Percentiles rank a stretch among this genome's conserved stretches.
Conservation (phyloP, 2,797 vertebrate genomes). For the Tadarida brasiliensis region DNA sequence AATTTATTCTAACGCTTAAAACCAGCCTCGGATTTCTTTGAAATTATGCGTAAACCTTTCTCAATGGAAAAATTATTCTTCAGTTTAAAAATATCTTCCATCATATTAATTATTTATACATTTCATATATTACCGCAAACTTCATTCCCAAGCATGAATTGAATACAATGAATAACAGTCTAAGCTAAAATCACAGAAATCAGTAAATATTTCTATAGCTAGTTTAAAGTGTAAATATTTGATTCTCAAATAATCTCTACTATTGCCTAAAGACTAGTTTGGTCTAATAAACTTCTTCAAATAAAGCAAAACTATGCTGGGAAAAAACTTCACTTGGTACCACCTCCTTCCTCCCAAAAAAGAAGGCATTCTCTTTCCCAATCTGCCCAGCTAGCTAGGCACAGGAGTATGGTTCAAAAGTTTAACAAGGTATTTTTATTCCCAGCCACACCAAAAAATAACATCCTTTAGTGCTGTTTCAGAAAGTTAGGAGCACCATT, state of each 20-base stretch:
- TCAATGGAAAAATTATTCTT: constrained; percentile 78
- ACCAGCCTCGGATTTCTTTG: constrained; percentile 79
- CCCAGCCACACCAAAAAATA: constrained; percentile 82
- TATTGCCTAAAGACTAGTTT: constrained; percentile 70
- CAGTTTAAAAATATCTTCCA: constrained; percentile 80
- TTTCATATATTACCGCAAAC: constrained; percentile 79
- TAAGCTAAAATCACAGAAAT: constrained; percentile 79
- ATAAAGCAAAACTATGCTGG: constrained; percentile 58
- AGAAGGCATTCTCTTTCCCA: background rate
- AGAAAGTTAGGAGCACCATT: constrained; percentile 82
- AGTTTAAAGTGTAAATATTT: constrained; percentile 84
- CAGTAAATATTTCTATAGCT: constrained; percentile 85
- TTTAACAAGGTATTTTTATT: constrained; percentile 85
- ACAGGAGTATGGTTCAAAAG: constrained; percentile 78
- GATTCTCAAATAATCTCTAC: constrained; percentile 81
- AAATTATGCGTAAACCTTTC: constrained; percentile 76
- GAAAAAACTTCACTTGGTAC: constrained; percentile 27
- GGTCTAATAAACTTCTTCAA: constrained; percentile 80
- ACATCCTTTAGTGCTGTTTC: constrained; percentile 83
- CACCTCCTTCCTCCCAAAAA: background rate
- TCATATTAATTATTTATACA: constrained; percentile 82
- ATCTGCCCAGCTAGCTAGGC: constrained; percentile 65
- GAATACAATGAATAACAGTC: constrained; percentile 74
- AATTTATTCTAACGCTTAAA: constrained; percentile 78
- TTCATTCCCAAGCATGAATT: constrained; percentile 76